phyloP scores from a whole-genome alignment of 2,797 vertebrate species.

The Lerista edwardsae region DNA sequence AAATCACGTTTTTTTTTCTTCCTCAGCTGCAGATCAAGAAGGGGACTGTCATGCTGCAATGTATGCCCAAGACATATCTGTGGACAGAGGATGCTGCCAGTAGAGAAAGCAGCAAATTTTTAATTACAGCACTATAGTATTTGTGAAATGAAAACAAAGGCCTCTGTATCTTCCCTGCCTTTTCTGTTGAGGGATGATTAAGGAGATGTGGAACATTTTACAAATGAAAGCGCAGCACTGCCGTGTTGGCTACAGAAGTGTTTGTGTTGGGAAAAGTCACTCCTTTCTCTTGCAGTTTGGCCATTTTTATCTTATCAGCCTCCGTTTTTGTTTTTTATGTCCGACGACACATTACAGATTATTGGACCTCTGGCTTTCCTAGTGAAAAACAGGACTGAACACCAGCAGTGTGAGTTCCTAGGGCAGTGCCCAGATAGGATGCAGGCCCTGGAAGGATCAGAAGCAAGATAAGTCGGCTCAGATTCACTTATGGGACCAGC shows the following conservation, averaged over 20 bases:
- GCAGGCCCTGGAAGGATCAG: neutral
- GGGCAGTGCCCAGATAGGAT: neutral
- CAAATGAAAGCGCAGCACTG: slow-evolving; percentile 16
- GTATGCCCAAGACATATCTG: neutral
- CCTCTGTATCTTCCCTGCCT: slow-evolving; percentile 25
- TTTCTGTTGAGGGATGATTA: slow-evolving; percentile 43
- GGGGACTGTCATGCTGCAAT: neutral
- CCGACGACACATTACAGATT: slow-evolving; percentile 17
- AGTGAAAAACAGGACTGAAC: slow-evolving; percentile 12
- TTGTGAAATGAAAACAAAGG: slow-evolving; percentile 26
- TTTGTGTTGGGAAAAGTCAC: neutral
- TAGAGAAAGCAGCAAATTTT: slow-evolving; percentile 7
- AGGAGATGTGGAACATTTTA: slow-evolving; percentile 40
- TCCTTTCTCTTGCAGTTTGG: neutral
- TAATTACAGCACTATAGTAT: neutral
- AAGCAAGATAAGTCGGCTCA: neutral
- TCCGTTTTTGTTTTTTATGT: slow-evolving; percentile 19
- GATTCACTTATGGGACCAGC: neutral
- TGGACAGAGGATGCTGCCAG: slow-evolving; percentile 26
- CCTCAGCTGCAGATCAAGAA: neutral
- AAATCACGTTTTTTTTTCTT: neutral
- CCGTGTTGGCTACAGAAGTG: slow-evolving; percentile 24
- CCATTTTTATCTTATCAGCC: slow-evolving; percentile 33
- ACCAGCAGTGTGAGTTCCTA: neutral
- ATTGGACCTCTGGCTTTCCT: neutral